Percentiles rank a stretch among this genome's conserved stretches.
Evolutionary conservation across 1,140 invertebrate species (phyloP).

Genomic region (Chlorops oryzae): DNA sequence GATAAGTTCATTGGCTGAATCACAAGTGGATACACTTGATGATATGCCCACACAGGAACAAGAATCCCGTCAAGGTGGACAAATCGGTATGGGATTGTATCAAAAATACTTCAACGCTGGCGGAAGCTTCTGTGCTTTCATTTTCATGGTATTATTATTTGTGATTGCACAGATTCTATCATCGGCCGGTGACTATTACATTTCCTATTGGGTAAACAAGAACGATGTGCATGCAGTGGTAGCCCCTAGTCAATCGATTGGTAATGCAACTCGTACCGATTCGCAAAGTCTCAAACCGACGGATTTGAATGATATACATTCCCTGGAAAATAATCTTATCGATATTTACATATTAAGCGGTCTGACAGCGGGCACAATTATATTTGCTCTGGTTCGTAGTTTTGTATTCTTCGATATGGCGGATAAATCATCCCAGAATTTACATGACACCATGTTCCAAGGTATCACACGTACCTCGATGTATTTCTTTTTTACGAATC

Average conservation of each 20-base stretch:
- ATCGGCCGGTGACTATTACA: conserved; percentile 59
- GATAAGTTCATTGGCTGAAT: conserved; percentile 56
- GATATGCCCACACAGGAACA: conserved; percentile 49
- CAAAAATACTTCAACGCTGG: conserved; percentile 58
- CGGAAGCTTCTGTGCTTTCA: conserved; percentile 49
- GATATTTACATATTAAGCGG: conserved; percentile 50
- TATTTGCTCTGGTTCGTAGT: conserved; percentile 54
- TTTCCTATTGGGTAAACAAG: conserved; percentile 37
- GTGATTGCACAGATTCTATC: conserved; percentile 58
- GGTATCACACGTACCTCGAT: conserved; percentile 68
- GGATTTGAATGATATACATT: conserved; percentile 30
- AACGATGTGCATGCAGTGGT: conserved; percentile 23
- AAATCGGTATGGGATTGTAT: conserved; percentile 55
- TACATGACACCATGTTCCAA: conserved; percentile 76
- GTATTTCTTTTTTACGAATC: conserved; percentile 78
- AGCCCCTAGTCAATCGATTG: not conserved
- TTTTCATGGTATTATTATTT: conserved; percentile 44
- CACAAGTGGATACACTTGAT: conserved; percentile 49
- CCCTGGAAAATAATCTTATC: conserved; percentile 32
- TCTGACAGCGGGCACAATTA: conserved; percentile 56
- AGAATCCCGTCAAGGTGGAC: conserved; percentile 53
- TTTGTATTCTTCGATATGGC: conserved; percentile 63
- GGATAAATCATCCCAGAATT: conserved; percentile 63
- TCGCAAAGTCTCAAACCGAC: too few relatives aligned
- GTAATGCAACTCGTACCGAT: not conserved